A percentile compares a stretch with the other conserved stretches of the same genome.
Evolutionary conservation across 1,140 invertebrate species (phyloP).

Genomic region (Heliconius himera): DNA sequence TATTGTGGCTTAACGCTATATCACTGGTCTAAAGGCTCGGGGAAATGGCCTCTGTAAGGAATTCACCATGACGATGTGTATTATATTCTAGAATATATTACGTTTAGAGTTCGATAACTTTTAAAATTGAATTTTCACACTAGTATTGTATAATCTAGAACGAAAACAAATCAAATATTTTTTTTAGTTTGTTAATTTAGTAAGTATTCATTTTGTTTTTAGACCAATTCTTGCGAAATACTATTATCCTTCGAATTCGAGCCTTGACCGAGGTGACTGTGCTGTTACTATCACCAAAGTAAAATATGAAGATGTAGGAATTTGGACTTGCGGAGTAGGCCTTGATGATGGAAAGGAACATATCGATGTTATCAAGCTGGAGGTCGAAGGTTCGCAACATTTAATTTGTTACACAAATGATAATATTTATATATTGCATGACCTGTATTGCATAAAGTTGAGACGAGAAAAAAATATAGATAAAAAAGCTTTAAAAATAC

Average conservation of each 20-base stretch:
- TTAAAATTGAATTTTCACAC: too few species aligned
- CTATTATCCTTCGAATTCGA: slow-evolving; percentile 66
- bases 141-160: too few species aligned
- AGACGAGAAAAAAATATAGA: too few species aligned
- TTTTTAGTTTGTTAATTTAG: too few species aligned
- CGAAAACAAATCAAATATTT: too few species aligned
- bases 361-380: slow-evolving; percentile 56
- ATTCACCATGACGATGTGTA: neutral
- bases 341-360: slow-evolving; percentile 64
- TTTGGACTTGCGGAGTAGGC: slow-evolving; percentile 67
- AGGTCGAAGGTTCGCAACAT: slow-evolving; percentile 59
- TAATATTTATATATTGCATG: neutral
- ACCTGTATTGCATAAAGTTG: neutral
- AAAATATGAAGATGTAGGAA: slow-evolving; percentile 62
- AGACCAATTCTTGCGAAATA: slow-evolving; percentile 64
- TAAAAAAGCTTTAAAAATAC: too few species aligned
- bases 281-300: slow-evolving; percentile 65
- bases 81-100: neutral
- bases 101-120: neutral
- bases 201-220: slow-evolving; percentile 36
- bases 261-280: slow-evolving; percentile 70
- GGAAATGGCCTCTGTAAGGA: neutral
- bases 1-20: too few species aligned
- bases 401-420: neutral
- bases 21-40: too few species aligned